phyloP scores from a whole-genome alignment of 2,113 vertebrate species.

The Oceanodroma tethys region DNA sequence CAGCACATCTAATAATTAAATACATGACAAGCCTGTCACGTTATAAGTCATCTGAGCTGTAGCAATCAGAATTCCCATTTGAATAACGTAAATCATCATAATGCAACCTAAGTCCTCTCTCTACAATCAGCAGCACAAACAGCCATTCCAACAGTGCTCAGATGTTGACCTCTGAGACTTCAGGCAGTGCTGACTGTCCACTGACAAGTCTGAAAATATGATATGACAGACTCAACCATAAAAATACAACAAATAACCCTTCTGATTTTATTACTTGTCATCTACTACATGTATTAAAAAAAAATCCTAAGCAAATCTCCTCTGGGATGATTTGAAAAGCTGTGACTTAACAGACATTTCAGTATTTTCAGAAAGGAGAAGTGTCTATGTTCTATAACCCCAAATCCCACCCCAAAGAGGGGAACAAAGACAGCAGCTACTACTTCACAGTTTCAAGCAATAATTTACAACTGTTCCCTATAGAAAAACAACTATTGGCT shows the following conservation, averaged over 20 bases:
- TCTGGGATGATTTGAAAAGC: slow-evolving; percentile 21
- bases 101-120: not conserved
- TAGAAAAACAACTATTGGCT: not conserved
- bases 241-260: slow-evolving; percentile 25
- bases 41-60: not conserved
- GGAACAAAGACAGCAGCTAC: slow-evolving; percentile 4
- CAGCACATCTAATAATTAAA: not conserved
- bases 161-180: not conserved
- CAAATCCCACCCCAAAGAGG: not conserved
- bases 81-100: not conserved
- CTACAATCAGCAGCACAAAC: not conserved
- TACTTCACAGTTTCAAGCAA: not conserved
- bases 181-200: not conserved
- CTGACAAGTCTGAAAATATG: not conserved
- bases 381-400: not conserved
- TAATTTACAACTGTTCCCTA: not conserved
- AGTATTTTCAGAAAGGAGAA: not conserved
- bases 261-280: slow-evolving; percentile 36
- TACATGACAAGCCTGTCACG: not conserved
- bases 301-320: not conserved
- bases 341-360: slow-evolving; percentile 12
- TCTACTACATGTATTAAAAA: not conserved
- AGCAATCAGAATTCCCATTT: not conserved
- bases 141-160: not conserved
- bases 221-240: not conserved